Percentiles rank a stretch among this genome's conserved stretches.
These are phyloP conservation scores for Hypomecis punctinalis DNA, from an alignment of 2,888 invertebrate genomes.

Conservation along the genomic window DNA sequence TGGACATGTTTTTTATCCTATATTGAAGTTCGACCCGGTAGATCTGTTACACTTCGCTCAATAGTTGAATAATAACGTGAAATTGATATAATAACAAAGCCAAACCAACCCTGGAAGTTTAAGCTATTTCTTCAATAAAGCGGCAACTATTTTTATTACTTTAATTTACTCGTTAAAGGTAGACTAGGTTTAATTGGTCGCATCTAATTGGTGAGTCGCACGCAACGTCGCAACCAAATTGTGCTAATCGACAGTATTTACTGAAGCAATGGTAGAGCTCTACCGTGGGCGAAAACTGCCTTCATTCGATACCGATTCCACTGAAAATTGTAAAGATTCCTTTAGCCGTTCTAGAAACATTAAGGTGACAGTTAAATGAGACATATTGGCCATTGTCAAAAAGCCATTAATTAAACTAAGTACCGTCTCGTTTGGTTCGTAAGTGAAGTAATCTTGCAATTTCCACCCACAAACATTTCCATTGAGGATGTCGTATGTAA, in stretches of 20 bases:
- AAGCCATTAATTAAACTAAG: constrained; percentile 24
- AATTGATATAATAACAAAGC: not conserved
- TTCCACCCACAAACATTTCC: constrained; percentile 32
- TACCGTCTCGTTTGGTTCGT: constrained; percentile 10
- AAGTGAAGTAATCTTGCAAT: constrained; percentile 19
- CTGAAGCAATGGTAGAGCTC: constrained; percentile 64
- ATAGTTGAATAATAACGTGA: too few relatives aligned
- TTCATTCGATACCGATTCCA: constrained; percentile 67
- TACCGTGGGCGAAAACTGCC: constrained; percentile 68
- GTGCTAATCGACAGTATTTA: constrained; percentile 69
- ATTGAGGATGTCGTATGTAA: constrained; percentile 9
- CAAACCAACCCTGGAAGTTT: constrained; percentile 5
- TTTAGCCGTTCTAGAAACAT: constrained; percentile 20
- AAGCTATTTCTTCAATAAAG: constrained; percentile 30
- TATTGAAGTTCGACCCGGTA: too few relatives aligned
- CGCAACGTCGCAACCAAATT: constrained; percentile 73
- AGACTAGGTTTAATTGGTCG: constrained; percentile 63
- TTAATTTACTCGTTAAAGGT: constrained; percentile 56
- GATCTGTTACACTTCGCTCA: too few relatives aligned
- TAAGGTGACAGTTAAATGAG: constrained; percentile 25
- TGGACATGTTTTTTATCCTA: too few relatives aligned
- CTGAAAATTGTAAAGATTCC: constrained; percentile 51
- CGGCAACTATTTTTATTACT: constrained; percentile 42
- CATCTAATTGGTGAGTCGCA: constrained; percentile 65
- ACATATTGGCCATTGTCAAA: constrained; percentile 27